Evolutionary conservation across 2,113 vertebrate genomes (phyloP), one percentile per base, ranked within the genome.

Genomic region (Nothoprocta pentlandii): DNA sequence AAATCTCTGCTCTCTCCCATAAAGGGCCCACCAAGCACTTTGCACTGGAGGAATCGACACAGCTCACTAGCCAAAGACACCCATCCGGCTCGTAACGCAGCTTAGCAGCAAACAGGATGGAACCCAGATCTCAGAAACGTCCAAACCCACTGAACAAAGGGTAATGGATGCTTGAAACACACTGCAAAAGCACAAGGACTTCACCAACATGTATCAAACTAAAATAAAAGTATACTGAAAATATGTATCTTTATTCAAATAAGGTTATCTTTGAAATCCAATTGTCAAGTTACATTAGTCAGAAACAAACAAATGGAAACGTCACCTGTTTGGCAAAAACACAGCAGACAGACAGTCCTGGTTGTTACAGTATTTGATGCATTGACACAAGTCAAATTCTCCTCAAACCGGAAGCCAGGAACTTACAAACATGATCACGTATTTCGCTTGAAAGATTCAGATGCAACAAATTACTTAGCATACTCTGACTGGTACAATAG

Each of bases 221-320:
- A 56, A 96, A 96, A 69, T 59, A 85, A 94, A 79, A 58, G 39
- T 70, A 94, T 98, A 97, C 94, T 97, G 98, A 98, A 96, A 98
- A 98, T 98, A 98, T 87, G 96, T 79, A 94, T 96, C 95, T 98
- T 98, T 98, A 98, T 98, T 98, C 95, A 95, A 97, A 95, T 94
- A 96, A 97, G 79, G 87, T 97, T 95, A 80, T 80, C 51, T 87
- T 90, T 93, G 68, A 97, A 94, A 91, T 95, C 91, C 96, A 96
- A 95, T 90, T 93, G 95, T 97, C 95, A 93, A 96, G 77, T 97
- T 95, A 97, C 97, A 98, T 96, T 85, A 92, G 79, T 82, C 85
- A 87, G 93, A 91, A 96, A 96, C 62, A 91, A 95, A 87, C 74
- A 80, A 5, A 70, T 68, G 92, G 94, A 97, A 96, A 73, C 56